phyloP scores from a whole-genome alignment of 2,888 invertebrate genomes.

The Pseudeuparius sepicola region DNA sequence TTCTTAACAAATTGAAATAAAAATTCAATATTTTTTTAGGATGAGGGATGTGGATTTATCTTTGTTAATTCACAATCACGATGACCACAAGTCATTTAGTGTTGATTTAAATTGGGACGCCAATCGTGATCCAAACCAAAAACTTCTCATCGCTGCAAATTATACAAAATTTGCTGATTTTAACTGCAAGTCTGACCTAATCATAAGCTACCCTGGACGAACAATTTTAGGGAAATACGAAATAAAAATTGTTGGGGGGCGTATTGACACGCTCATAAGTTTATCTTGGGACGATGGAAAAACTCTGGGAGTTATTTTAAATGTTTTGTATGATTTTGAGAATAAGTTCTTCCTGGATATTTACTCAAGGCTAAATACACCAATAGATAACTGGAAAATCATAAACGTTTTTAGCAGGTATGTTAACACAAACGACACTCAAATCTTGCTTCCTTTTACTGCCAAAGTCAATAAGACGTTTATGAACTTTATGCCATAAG shows the following conservation, averaged over 20 bases:
- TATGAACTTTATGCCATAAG: too few relatives aligned
- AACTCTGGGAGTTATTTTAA: conserved; percentile 49
- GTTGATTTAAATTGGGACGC: conserved; percentile 78
- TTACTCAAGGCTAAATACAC: conserved; percentile 43
- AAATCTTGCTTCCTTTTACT: too few relatives aligned
- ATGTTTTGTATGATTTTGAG: conserved; percentile 47
- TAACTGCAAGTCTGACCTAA: conserved; percentile 53
- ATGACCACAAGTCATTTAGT: conserved; percentile 53
- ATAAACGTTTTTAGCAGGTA: too few relatives aligned
- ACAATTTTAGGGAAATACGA: conserved; percentile 56
- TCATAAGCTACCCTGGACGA: conserved; percentile 66
- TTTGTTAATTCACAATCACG: conserved; percentile 50
- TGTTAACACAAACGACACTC: too few relatives aligned
- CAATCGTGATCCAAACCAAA: conserved; percentile 70
- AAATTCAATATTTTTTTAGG: conserved; percentile 37
- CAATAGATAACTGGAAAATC: conserved; percentile 48
- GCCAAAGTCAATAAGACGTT: too few relatives aligned
- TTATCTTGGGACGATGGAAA: conserved; percentile 63
- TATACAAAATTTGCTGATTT: conserved; percentile 50
- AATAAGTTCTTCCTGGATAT: conserved; percentile 41
- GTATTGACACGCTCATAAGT: conserved; percentile 43
- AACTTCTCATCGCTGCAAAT: conserved; percentile 52
- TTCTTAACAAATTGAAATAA: too few relatives aligned
- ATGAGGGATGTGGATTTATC: conserved; percentile 64
- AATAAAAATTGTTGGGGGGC: conserved; percentile 31